Percentiles rank a stretch among this genome's conserved stretches.
Conservation (phyloP, 2,888 invertebrate species). For the Sinhomidia bicolor region DNA sequence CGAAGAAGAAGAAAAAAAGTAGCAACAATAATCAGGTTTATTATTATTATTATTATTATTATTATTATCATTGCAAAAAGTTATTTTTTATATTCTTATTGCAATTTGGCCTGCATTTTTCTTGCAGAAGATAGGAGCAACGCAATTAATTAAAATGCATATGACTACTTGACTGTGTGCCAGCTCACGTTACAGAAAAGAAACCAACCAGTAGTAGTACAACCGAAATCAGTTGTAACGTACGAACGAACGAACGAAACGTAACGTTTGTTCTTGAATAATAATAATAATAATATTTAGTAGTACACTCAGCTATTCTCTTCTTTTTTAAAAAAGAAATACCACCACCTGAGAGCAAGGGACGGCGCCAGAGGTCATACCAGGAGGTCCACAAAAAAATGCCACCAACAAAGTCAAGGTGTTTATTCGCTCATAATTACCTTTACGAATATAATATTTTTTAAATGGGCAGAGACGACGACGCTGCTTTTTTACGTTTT, state of each 20-base stretch:
- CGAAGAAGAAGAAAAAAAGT: conserved; percentile 3
- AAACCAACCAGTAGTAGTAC: too few relatives aligned
- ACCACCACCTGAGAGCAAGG: conserved; percentile 76
- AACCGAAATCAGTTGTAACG: conserved; percentile 17
- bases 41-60: too few relatives aligned
- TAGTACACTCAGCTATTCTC: too few relatives aligned
- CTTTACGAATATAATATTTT: conserved; percentile 5
- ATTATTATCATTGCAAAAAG: neutral
- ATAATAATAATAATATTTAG: neutral
- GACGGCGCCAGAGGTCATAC: conserved; percentile 75
- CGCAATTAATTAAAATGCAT: conserved; percentile 36
- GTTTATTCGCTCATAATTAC: conserved; percentile 74
- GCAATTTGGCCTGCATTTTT: conserved; percentile 10
- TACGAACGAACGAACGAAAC: too few relatives aligned
- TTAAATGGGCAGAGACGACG: neutral
- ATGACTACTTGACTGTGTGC: conserved; percentile 18
- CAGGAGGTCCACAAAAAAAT: conserved; percentile 71
- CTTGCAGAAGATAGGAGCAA: neutral
- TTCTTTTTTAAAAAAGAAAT: neutral
- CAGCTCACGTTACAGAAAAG: conserved; percentile 18
- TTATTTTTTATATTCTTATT: neutral
- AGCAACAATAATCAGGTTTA: neutral
- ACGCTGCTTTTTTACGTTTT: neutral
- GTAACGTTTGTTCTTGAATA: neutral
- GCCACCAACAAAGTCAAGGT: conserved; percentile 74